A percentile compares a stretch with the other conserved stretches of the same genome.
These are phyloP conservation scores for Alcedo atthis DNA, from an alignment of 2,797 vertebrate genomes.

Conservation along the genomic window DNA sequence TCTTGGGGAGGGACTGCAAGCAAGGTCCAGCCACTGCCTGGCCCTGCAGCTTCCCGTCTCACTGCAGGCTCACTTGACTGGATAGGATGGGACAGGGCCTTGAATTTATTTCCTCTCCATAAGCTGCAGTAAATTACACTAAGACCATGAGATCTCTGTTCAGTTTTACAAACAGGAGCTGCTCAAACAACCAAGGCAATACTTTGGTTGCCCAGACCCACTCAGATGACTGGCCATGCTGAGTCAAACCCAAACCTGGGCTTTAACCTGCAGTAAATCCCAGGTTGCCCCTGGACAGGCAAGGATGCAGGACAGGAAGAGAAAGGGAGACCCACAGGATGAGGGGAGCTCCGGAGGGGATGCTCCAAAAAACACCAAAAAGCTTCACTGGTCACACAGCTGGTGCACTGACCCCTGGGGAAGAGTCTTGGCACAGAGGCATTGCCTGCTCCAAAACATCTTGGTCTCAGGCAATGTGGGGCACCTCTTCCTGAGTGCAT, in stretches of 20 bases:
- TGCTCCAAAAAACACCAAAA: neutral
- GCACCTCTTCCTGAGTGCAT: neutral
- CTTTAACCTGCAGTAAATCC: neutral
- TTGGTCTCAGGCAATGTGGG: rapidly evolving
- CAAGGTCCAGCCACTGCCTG: neutral
- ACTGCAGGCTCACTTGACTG: rapidly evolving
- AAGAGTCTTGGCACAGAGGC: neutral
- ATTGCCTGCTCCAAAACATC: neutral
- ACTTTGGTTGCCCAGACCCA: neutral
- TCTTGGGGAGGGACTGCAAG: neutral
- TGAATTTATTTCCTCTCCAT: neutral
- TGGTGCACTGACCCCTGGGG: neutral
- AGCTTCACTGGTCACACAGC: neutral
- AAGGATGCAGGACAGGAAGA: neutral
- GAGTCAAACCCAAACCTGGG: neutral
- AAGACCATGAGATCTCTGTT: neutral
- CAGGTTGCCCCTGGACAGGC: neutral
- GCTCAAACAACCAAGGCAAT: neutral
- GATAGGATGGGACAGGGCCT: neutral
- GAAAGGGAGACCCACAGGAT: neutral
- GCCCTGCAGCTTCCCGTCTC: neutral
- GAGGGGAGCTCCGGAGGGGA: neutral
- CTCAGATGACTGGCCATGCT: rapidly evolving
- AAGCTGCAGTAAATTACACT: neutral
- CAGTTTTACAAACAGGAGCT: neutral